Evolutionary conservation across 2,888 invertebrate genomes (phyloP).

Genomic region (Apamea crenata): DNA sequence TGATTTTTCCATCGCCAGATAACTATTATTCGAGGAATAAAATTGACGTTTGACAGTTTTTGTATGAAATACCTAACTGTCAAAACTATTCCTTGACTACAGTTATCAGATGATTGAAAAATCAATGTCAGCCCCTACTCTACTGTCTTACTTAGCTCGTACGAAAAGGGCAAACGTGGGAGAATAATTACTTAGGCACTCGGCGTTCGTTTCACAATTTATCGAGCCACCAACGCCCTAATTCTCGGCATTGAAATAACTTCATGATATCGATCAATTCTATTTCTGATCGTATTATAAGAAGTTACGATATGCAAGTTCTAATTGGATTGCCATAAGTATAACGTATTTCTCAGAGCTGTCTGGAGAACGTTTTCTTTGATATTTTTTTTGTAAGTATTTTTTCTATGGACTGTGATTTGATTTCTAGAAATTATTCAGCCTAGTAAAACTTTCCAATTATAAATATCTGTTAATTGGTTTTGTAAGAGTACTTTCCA

Average conservation of each 20-base stretch:
- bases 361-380: slow-evolving; percentile 3
- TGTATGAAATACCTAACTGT: too few species aligned
- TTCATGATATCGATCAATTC: slow-evolving; percentile 37
- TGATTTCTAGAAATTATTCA: not conserved
- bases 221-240: slow-evolving; percentile 1
- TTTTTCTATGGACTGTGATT: not conserved
- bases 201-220: not conserved
- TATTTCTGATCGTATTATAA: slow-evolving; percentile 39
- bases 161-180: slow-evolving; percentile 10
- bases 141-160: too few species aligned
- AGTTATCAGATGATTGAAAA: too few species aligned
- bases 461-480: not conserved
- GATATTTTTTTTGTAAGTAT: not conserved
- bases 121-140: too few species aligned
- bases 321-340: slow-evolving; percentile 40
- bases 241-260: slow-evolving; percentile 15
- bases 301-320: slow-evolving; percentile 1
- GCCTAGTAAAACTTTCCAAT: too few species aligned
- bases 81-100: too few species aligned
- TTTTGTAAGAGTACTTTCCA: not conserved
- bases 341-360: slow-evolving; percentile 11
- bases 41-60: too few species aligned
- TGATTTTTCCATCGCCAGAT: too few species aligned
- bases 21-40: too few species aligned
- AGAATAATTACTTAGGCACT: not conserved